Base-by-base conservation (phyloP, 2,888 invertebrate species). In the Meloe dianella region DNA sequence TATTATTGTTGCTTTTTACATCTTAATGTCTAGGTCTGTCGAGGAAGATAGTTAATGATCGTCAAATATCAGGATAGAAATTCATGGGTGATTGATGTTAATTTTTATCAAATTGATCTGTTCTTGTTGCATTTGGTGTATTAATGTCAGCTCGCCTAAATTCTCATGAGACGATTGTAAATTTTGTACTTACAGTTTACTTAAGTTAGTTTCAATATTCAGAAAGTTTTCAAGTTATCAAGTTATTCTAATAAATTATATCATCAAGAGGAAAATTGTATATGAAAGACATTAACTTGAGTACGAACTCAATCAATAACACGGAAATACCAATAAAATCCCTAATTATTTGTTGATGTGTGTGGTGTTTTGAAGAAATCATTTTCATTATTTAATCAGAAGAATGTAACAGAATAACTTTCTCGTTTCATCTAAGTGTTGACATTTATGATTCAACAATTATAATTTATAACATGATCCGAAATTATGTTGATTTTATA, bases 331-430 rank as follows among this genome's bases (percentile, higher is more conserved):
- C 41, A 41, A 41, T 17, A 35, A 35, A 35, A 35, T 4, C 2
- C 35, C 6, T 35, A 41, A 41, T 41, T n/a, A 7, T 17, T n/a
- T 17, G 8, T 35, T 32, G 14, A 57, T 41, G 29, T n/a, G n/a
- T 54, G 14, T 56, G 9, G 32, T 57, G 24, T 57, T 30, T 38
- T 22, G 22, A 29, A 22, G n/a, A 9, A 57, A 24, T 27, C 27
- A 27, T 27, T 27, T 27, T 27, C 27, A 3, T 27, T 27, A 27
- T 65, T 57, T 57, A 20, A 58, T 9, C 27, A 54, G 29, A 65
- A 57, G 65, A 65, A 65, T 65, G 57, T 20, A 12, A 61, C 61
- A 24, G 51, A 14, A 56, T 59, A 32, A 62, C 65, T 65, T 65
- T 65, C 62, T 62, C 59, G 61, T 20, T 57, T 62, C 47, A 57